These are phyloP conservation scores for Cheirogaleus medius DNA, from an alignment of 2,113 vertebrate genomes.

Conservation along the genomic window DNA sequence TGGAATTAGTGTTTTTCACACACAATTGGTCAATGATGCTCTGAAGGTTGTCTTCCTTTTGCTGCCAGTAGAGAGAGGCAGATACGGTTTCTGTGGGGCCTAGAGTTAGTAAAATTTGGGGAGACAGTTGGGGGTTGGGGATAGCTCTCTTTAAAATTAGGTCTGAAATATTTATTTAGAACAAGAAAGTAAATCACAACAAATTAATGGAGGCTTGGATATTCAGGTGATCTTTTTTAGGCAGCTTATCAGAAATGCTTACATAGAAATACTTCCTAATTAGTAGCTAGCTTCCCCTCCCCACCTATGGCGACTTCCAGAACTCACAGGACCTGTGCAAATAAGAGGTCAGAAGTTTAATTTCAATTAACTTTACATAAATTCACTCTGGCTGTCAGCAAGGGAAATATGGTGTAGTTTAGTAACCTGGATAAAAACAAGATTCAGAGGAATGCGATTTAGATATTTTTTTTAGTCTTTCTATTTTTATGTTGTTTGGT, in stretches of 20 bases:
- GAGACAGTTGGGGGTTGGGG: neutral
- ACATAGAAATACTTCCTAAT: neutral
- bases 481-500: neutral
- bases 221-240: neutral
- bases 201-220: neutral
- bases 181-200: neutral
- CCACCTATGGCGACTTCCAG: neutral
- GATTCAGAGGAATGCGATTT: neutral
- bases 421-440: neutral
- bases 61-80: neutral
- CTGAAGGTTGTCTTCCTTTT: neutral
- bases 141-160: neutral
- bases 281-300: neutral
- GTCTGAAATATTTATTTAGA: neutral
- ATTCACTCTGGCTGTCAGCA: neutral
- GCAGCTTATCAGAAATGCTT: neutral
- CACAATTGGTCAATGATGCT: constrained; percentile 5
- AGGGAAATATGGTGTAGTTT: neutral
- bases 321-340: neutral
- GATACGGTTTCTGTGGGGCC: neutral
- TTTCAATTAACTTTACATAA: neutral
- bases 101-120: neutral
- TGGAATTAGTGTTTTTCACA: constrained; percentile 52
- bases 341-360: neutral
- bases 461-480: neutral